Conservation (phyloP, 2,797 vertebrate species). For the Serranus cabrilla region DNA sequence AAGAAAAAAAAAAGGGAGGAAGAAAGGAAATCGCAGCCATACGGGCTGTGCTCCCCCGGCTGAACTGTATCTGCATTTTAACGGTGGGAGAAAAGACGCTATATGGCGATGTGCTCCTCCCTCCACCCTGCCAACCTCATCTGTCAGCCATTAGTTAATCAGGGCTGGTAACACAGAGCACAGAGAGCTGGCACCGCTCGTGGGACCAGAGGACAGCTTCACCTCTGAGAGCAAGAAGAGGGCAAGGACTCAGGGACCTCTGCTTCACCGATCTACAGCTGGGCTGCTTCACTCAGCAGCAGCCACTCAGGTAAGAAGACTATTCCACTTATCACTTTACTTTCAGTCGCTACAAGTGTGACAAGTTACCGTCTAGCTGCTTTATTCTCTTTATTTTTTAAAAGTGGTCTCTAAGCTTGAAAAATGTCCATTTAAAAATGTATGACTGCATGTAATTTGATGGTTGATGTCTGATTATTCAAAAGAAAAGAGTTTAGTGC, state of each 20-base stretch:
- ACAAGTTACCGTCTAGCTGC: slow-evolving; percentile 15
- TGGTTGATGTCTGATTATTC: neutral
- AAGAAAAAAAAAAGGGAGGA: slow-evolving; percentile 60
- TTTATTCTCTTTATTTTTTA: neutral
- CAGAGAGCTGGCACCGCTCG: slow-evolving; percentile 57
- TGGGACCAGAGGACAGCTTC: slow-evolving; percentile 62
- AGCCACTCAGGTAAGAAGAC: slow-evolving; percentile 78
- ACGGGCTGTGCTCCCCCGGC: slow-evolving; percentile 67
- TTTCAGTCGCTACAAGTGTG: slow-evolving; percentile 11
- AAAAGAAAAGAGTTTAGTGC: neutral
- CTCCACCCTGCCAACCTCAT: slow-evolving; percentile 70
- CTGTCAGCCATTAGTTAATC: slow-evolving; percentile 76
- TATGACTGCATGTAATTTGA: neutral
- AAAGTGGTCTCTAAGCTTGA: neutral
- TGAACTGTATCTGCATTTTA: slow-evolving; percentile 64
- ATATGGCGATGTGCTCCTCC: slow-evolving; percentile 63
- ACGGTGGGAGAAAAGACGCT: slow-evolving; percentile 58
- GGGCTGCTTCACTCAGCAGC: slow-evolving; percentile 68
- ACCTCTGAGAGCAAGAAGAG: slow-evolving; percentile 62
- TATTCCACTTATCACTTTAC: slow-evolving; percentile 34
- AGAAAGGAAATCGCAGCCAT: slow-evolving; percentile 77
- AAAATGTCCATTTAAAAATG: slow-evolving; percentile 1
- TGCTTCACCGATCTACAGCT: slow-evolving; percentile 59
- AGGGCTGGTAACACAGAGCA: slow-evolving; percentile 64
- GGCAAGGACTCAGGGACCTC: slow-evolving; percentile 67